Evolutionary conservation across 2,888 invertebrate genomes (phyloP), one percentile per base, ranked within the genome.

Genomic region (Noctua comes): DNA sequence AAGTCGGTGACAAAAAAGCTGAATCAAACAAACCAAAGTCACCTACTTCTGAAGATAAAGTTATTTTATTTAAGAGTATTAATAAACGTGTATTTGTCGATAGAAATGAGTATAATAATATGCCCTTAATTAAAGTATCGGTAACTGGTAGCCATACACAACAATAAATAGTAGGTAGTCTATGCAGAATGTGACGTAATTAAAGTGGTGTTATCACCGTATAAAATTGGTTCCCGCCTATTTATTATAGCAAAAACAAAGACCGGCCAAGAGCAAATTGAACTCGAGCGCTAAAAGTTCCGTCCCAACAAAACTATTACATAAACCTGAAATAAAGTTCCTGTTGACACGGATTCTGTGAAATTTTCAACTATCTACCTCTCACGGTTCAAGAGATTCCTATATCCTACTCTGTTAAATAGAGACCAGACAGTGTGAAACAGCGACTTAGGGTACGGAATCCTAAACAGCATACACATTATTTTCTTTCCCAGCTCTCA

Each of bases 151-250:
- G n/a, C n/a, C n/a, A n/a, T n/a, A n/a, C n/a, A n/a, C n/a, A n/a
- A n/a, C n/a, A n/a, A n/a, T n/a, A n/a, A n/a, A n/a, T n/a, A n/a
- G n/a, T n/a, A n/a, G n/a, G n/a, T n/a, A n/a, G n/a, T n/a, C n/a
- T n/a, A n/a, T n/a, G n/a, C n/a, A n/a, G n/a, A n/a, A n/a, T 62
- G 18, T 76, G 24, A 6, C 36, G 3, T 40, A 27, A n/a, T 18
- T 2, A 77, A 40, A n/a, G 64, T 31, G 27, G 27, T 40, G 11
- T 80, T 79, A 72, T 79, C 72, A 79, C 54, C 72, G 64, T 54
- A 54, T 65, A 78, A 64, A 71, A 48, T 6, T 18, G 31, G 24
- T 69, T 78, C 18, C 27, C 2, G 40, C 24, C 24, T 31, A 64
- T 80, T 78, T 46, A 54, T 8, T 51, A 64, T 40, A 24, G 51